Percentiles rank a stretch among this genome's conserved stretches.
Evolutionary conservation across 2,888 invertebrate species (phyloP).

Genomic region (Tupiocoris notatus): DNA sequence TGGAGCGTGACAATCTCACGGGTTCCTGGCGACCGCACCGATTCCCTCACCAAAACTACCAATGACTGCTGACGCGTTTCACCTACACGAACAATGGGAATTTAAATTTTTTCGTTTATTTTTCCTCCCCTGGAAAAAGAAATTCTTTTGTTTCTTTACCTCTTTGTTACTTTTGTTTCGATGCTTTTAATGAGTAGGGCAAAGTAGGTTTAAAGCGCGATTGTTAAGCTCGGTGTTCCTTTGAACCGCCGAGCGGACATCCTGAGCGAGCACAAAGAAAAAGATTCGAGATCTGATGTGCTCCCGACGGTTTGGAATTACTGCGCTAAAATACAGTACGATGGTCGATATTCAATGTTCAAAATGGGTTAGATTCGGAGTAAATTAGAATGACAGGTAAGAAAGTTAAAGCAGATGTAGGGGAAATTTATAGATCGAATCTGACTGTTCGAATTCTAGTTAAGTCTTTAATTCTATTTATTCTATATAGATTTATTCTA

Average conservation of each 20-base stretch:
- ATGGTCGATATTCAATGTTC: no score
- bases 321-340: no score
- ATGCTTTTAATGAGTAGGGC: conserved; percentile 10
- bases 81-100: background rate
- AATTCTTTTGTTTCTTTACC: background rate
- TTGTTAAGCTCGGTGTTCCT: conserved; percentile 22
- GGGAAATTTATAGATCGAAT: no score
- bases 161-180: background rate
- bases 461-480: no score
- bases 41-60: background rate
- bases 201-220: background rate
- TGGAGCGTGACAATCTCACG: conserved; percentile 16
- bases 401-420: no score
- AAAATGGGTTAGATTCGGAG: no score
- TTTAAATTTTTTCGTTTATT: background rate
- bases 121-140: background rate
- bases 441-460: no score
- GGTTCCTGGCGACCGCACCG: background rate
- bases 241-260: conserved; percentile 23
- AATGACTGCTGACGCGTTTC: background rate
- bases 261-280: conserved; percentile 16
- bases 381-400: no score
- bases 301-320: no score
- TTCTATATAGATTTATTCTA: no score
- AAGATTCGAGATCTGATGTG: conserved; percentile 21